Base-by-base conservation (phyloP, 2,888 invertebrate species). In the Caenorhabditis sinica region DNA sequence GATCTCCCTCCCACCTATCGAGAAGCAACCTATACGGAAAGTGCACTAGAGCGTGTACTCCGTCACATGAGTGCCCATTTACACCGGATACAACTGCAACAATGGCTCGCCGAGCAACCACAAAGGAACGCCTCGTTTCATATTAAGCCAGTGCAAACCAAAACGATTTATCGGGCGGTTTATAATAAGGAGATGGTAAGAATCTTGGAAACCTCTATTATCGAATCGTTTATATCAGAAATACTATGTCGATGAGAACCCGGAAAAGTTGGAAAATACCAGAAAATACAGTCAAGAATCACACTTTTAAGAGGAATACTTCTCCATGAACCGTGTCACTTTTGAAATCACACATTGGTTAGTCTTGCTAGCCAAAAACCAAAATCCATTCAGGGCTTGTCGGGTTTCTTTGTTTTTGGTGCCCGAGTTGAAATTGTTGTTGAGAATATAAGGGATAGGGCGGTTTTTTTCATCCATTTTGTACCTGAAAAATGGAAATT, bases 351-450 rank as follows among this genome's bases (percentile, higher is more conserved):
- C 63, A 60, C 88, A 89, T 25, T 79, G 65, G 20, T 84, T 79
- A 0, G 58, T 63, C 43, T 83, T 87, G 1, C 74, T 79, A 0
- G 86, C 82, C 49, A 90, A 74, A 66, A 91, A 90, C 91, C 91
- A 91, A 51, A 89, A 81, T 20, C 89, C 88, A 71, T 91, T 89
- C 68, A 91, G 49, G 5, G 91, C 90, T 69, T 91, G 91, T 20
- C 89, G 80, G 11, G 90, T 86, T 23, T 87, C 89, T 76, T 92
- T 92, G 66, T 90, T 90, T 25, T 85, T 73, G n/a, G 88, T 89
- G 49, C 92, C 92, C 28, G 90, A 86, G 73, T 92, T 90, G 82
- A 88, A 92, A 73, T 92, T 92, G 73, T 92, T 92, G 75, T 92
- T 92, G 30, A 92, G 88, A 43, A 92, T 90, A 56, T 72, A 89